Evolutionary conservation across 2,888 invertebrate genomes (phyloP).

Genomic region (Cephus spinipes): DNA sequence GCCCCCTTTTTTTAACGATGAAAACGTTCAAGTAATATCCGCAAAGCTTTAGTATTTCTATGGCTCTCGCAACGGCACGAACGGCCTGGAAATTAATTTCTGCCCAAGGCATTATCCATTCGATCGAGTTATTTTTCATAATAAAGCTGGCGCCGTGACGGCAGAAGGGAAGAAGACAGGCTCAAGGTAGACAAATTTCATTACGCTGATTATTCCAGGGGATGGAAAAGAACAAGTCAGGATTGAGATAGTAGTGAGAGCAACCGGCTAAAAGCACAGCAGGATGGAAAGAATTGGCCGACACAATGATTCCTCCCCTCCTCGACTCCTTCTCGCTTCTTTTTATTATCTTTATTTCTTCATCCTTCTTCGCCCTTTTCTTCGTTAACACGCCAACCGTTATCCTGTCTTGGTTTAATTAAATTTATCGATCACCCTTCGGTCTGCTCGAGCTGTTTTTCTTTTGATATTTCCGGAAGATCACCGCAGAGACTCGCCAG

Average conservation of each 20-base stretch:
- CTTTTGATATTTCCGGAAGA: constrained; percentile 1
- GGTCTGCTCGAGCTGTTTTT: background rate
- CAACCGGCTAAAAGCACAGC: background rate
- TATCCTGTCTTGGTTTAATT: constrained; percentile 7
- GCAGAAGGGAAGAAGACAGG: background rate
- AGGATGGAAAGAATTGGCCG: background rate
- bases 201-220: background rate
- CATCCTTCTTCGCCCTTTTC: background rate
- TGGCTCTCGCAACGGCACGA: background rate
- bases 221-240: background rate
- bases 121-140: background rate
- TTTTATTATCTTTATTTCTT: background rate
- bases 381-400: constrained; percentile 8
- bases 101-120: background rate
- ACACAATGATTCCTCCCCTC: background rate
- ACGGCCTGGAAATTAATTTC: background rate
- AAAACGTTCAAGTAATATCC: background rate
- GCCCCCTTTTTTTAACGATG: background rate
- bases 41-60: background rate
- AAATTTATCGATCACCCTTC: constrained; percentile 11
- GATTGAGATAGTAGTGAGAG: background rate
- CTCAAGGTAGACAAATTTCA: background rate
- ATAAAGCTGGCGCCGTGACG: background rate
- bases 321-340: background rate
- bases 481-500: background rate